These are phyloP conservation scores for Diplodus puntazzo DNA, from an alignment of 2,797 vertebrate species.

Conservation along the genomic window DNA sequence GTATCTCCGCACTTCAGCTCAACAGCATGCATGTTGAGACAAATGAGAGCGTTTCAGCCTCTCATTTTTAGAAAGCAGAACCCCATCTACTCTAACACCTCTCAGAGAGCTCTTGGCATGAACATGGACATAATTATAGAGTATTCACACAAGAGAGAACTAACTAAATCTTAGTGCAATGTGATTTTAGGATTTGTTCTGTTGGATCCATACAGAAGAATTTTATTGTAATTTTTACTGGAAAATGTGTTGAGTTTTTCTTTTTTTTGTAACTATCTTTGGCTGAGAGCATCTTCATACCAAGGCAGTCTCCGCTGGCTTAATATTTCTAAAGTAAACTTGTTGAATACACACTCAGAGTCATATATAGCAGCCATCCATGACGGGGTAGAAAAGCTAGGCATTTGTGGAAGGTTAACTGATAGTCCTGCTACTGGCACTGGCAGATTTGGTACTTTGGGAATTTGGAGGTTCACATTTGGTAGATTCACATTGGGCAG, in stretches of 20 bases:
- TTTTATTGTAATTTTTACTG: background rate
- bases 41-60: slow-evolving; percentile 89
- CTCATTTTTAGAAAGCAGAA: slow-evolving; percentile 87
- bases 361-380: slow-evolving; percentile 99
- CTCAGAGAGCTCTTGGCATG: slow-evolving; percentile 95
- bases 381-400: slow-evolving; percentile 99
- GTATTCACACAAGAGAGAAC: slow-evolving; percentile 13
- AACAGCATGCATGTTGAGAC: slow-evolving; percentile 96
- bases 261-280: background rate
- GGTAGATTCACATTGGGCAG: slow-evolving; percentile 99
- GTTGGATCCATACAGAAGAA: background rate
- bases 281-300: slow-evolving; percentile 92
- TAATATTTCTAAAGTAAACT: slow-evolving; percentile 95
- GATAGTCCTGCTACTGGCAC: slow-evolving; percentile 92
- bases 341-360: slow-evolving; percentile 99
- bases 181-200: background rate
- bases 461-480: slow-evolving; percentile 99
- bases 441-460: slow-evolving; percentile 99
- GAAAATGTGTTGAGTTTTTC: no score
- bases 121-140: slow-evolving; percentile 87
- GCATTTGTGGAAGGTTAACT: slow-evolving; percentile 99
- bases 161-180: background rate
- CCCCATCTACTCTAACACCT: slow-evolving; percentile 92
- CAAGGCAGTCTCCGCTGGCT: slow-evolving; percentile 91
- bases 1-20: slow-evolving; percentile 94